phyloP scores from a whole-genome alignment of 2,888 invertebrate genomes.

The Embidobia sp. region DNA sequence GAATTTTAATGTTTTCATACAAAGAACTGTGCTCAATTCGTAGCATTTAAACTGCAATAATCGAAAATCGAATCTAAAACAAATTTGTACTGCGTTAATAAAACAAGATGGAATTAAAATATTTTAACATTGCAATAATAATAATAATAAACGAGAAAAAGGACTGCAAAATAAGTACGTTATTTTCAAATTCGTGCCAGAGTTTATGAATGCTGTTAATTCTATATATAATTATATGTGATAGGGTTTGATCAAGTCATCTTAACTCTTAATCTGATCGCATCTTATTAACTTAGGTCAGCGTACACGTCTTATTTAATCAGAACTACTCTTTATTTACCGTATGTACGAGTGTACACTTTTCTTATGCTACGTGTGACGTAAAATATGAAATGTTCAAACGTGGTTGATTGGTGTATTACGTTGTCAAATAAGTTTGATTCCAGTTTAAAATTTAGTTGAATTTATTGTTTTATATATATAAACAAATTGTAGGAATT shows the following conservation, averaged over 20 bases:
- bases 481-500: too few relatives aligned
- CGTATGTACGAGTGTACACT: too few relatives aligned
- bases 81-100: background rate
- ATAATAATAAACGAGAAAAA: too few relatives aligned
- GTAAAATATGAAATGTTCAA: too few relatives aligned
- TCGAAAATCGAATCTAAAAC: background rate
- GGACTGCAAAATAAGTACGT: too few relatives aligned
- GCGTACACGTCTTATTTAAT: slow-evolving; percentile 27
- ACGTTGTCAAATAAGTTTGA: too few relatives aligned
- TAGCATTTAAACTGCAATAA: slow-evolving; percentile 6
- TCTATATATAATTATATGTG: slow-evolving; percentile 17
- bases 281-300: slow-evolving; percentile 44
- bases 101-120: background rate
- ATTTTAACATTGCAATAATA: background rate
- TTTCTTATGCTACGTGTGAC: too few relatives aligned
- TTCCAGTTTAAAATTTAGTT: too few relatives aligned
- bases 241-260: slow-evolving; percentile 37
- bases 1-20: background rate
- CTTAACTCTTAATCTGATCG: slow-evolving; percentile 35
- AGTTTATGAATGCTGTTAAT: slow-evolving; percentile 4
- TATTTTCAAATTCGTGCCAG: background rate
- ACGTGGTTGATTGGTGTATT: too few relatives aligned
- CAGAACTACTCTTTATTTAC: slow-evolving; percentile 3
- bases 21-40: background rate
- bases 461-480: too few relatives aligned